phyloP scores from a whole-genome alignment of 2,113 vertebrate genomes.

The Gobius niger region DNA sequence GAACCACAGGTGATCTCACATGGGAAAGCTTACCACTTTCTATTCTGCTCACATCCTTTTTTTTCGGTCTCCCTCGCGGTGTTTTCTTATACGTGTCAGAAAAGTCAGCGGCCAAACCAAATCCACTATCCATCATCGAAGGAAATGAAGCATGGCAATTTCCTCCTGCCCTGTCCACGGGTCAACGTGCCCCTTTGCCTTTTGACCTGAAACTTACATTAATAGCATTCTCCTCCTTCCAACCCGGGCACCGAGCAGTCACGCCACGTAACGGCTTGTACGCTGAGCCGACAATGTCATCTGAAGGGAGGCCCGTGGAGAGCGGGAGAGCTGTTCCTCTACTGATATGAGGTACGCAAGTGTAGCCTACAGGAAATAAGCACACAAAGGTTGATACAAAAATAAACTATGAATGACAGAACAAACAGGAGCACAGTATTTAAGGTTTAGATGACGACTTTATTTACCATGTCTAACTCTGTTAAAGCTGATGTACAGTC shows the following conservation, averaged over 20 bases:
- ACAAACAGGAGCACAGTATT: constrained; percentile 27
- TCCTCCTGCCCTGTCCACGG: constrained; percentile 31
- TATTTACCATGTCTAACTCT: constrained; percentile 8
- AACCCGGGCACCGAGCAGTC: constrained; percentile 37
- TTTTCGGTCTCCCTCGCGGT: not conserved
- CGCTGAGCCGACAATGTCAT: constrained; percentile 41
- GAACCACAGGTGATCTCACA: constrained; percentile 32
- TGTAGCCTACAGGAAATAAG: constrained; percentile 25
- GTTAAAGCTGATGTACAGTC: constrained; percentile 14
- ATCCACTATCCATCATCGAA: constrained; percentile 12
- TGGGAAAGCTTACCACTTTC: constrained; percentile 18
- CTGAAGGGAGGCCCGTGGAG: constrained; percentile 10
- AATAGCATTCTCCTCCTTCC: constrained; percentile 29
- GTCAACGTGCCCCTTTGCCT: constrained; percentile 20
- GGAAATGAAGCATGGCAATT: constrained; percentile 18
- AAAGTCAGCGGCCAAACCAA: not conserved
- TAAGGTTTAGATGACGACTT: constrained; percentile 25
- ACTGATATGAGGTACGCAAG: constrained; percentile 23
- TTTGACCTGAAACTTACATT: constrained; percentile 37
- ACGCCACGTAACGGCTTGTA: constrained; percentile 31
- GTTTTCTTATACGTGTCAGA: constrained; percentile 7
- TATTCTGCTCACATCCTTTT: not conserved
- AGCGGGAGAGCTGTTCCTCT: not conserved
- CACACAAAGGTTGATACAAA: constrained; percentile 44
- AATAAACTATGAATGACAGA: constrained; percentile 39